Evolutionary conservation across 2,113 vertebrate genomes (phyloP).

Genomic region (Geococcyx californianus): DNA sequence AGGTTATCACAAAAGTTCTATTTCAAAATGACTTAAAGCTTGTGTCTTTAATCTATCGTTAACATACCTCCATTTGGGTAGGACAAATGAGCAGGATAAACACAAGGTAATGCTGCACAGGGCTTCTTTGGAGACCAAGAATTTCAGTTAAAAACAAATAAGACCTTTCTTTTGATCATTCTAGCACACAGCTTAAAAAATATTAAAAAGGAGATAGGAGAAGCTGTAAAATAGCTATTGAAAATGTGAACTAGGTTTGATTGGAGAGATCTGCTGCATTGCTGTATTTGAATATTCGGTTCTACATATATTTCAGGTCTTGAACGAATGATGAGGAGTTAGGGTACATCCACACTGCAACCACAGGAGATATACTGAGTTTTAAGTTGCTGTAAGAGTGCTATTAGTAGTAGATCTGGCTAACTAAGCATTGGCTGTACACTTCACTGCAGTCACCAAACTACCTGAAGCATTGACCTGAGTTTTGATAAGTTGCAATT

Average conservation of each 20-base stretch:
- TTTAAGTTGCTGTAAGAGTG: background rate
- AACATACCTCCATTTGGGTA: background rate
- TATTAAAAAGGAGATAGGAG: background rate
- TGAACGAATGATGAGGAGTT: background rate
- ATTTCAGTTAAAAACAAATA: background rate
- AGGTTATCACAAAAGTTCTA: background rate
- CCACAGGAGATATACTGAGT: background rate
- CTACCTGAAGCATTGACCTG: background rate
- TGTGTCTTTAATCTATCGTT: background rate
- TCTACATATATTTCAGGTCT: background rate
- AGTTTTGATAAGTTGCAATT: background rate
- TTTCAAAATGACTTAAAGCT: background rate
- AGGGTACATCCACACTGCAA: background rate
- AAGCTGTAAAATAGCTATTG: background rate
- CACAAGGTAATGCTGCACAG: background rate
- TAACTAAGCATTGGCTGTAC: background rate
- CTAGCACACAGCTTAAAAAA: background rate
- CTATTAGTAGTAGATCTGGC: background rate
- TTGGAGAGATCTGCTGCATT: background rate
- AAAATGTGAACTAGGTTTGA: background rate
- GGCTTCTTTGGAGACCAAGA: background rate
- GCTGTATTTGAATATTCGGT: background rate
- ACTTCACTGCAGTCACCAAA: background rate
- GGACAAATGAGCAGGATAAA: background rate
- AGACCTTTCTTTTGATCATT: background rate